Evolutionary conservation across 2,888 invertebrate species (phyloP), one percentile per base, ranked within the genome.

Genomic region (Digitonthophagus gazella): DNA sequence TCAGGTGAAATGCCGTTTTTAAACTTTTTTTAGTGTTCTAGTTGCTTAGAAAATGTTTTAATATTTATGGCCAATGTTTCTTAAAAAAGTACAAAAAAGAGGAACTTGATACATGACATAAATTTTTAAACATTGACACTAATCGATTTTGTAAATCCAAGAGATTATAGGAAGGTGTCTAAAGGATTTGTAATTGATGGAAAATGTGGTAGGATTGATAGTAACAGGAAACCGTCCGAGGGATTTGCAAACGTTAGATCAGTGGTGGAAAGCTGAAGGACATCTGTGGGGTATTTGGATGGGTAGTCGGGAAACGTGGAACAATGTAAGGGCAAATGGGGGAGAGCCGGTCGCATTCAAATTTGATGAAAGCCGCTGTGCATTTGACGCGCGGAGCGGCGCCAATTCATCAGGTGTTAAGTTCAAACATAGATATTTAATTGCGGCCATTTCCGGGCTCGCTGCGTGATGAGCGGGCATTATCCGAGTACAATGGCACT

Each of bases 321-420:
- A 44, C 61, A n/a, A 20, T 57, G 57, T n/a, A 6, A n/a, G 61
- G 61, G 20, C 61, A 16, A 61, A 18, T 18, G 18, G 16, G 58
- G 4, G 61, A 20, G n/a, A 61, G 18, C 18, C 16, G 61, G 61
- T 19, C 19, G 61, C 61, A 61, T 61, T 61, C 61, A 61, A 61
- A 61, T 61, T 61, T 61, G 19, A 61, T 73, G 72, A 72, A 73
- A 72, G 74, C 75, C 72, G 72, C 72, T 75, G 74, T 71, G 74
- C 71, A 71, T 71, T 74, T 74, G 75, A 75, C 76, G 71, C 76
- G 66, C 65, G 66, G 74, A 44, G 73, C 71, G 76, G 74, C 74
- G 74, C 75, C 76, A 78, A 80, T 80, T 80, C 77, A 79, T 80
- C 80, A 81, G 80, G 81, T 81, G 80, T 77, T 77, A 77, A 71